These are phyloP conservation scores for Tetraodon nigroviridis DNA, from an alignment of 2,113 vertebrate species.

Conservation along the genomic window DNA sequence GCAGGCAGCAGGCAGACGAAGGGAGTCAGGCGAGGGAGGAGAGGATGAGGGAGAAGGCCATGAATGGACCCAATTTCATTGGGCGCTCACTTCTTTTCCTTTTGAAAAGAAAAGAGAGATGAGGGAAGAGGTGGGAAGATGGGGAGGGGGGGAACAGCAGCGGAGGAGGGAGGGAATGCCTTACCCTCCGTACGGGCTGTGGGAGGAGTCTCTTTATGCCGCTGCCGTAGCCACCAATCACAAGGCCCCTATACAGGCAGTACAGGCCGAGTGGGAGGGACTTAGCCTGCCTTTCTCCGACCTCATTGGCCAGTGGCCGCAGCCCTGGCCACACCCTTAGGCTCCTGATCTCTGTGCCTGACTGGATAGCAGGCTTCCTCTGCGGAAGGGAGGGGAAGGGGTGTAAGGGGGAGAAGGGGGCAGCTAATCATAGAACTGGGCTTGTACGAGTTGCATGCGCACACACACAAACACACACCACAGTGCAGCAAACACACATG, in stretches of 20 bases:
- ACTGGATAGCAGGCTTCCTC: conserved; percentile 74
- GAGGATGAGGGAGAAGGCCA: conserved; percentile 65
- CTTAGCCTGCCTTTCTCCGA: conserved; percentile 73
- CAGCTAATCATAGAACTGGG: conserved; percentile 57
- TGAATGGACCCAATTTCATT: conserved; percentile 30
- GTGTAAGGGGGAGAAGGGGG: conserved; percentile 32
- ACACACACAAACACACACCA: background rate
- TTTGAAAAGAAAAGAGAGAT: conserved; percentile 53
- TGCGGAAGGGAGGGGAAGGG: conserved; percentile 68
- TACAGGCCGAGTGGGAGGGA: conserved; percentile 76
- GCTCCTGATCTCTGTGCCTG: conserved; percentile 73
- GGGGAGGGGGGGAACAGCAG: conserved; percentile 50
- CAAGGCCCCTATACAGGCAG: conserved; percentile 79
- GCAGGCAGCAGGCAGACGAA: conserved; percentile 57
- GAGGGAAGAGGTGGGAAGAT: conserved; percentile 64
- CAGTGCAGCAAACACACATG: conserved; percentile 1
- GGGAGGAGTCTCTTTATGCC: conserved; percentile 77
- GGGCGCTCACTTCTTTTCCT: conserved; percentile 48
- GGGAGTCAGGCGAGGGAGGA: conserved; percentile 46
- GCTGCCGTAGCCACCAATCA: conserved; percentile 75
- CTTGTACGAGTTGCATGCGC: conserved; percentile 17
- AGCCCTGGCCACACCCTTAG: conserved; percentile 65
- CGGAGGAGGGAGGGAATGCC: conserved; percentile 66
- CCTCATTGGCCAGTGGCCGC: conserved; percentile 68
- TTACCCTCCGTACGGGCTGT: conserved; percentile 77